Conservation (phyloP, 53 echinoderm and acorn worm species). For the Pentamera pediparva region DNA sequence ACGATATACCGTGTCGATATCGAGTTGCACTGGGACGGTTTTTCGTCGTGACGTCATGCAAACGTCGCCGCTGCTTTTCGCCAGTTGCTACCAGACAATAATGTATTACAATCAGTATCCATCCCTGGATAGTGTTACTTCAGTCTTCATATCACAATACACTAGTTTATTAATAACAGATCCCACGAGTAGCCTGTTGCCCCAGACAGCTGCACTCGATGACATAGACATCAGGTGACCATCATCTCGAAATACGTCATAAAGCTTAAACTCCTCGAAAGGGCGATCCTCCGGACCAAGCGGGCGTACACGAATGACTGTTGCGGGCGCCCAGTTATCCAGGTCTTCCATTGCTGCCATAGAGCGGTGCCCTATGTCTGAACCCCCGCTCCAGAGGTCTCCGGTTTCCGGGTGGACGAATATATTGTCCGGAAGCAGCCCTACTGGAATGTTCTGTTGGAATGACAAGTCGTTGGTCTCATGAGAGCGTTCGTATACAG, state of each 20-base stretch:
- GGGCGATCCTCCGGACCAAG: constrained; percentile 16
- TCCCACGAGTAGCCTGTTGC: constrained; percentile 1
- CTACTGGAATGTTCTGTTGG: not conserved
- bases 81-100: no score
- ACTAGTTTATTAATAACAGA: constrained; percentile 17
- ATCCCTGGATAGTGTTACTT: not conserved
- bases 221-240: not conserved
- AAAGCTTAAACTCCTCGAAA: constrained; percentile 15
- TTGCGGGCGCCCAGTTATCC: not conserved
- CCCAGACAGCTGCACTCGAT: not conserved
- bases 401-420: constrained; percentile 15
- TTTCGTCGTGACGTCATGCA: no score
- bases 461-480: constrained; percentile 11
- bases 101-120: not conserved
- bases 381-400: constrained; percentile 18
- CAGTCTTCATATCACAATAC: constrained; percentile 24
- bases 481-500: not conserved
- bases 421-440: constrained; percentile 8
- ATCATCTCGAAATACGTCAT: constrained; percentile 13
- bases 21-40: no score
- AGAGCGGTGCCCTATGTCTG: not conserved
- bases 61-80: no score
- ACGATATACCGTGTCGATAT: no score
- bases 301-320: constrained; percentile 11
- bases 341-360: constrained; percentile 2